Evolutionary conservation across 2,113 vertebrate genomes (phyloP).

Genomic region (Charina bottae): DNA sequence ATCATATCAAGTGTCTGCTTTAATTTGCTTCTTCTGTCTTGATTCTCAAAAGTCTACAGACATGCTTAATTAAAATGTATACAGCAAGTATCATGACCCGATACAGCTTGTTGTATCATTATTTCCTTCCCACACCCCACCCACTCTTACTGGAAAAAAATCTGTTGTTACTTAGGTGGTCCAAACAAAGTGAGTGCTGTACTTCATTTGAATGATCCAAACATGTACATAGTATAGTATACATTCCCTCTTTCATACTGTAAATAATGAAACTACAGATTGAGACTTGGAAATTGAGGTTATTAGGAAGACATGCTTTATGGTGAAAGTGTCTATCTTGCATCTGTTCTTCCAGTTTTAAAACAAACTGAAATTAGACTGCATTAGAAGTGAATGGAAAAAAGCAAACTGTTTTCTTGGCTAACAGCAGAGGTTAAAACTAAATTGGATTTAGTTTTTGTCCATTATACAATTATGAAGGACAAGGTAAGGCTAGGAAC

Average conservation of each 20-base stretch:
- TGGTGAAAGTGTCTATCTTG: neutral
- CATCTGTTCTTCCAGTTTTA: neutral
- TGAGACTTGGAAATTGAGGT: neutral
- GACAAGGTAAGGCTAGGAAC: neutral
- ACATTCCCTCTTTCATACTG: neutral
- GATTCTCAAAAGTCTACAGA: neutral
- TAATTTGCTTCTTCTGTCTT: neutral
- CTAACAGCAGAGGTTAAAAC: neutral
- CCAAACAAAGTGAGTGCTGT: neutral
- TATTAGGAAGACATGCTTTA: neutral
- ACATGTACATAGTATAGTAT: neutral
- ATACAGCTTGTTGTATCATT: neutral
- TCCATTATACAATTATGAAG: neutral
- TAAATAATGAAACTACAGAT: neutral
- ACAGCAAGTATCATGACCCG: neutral
- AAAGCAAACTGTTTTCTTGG: neutral
- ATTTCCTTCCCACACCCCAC: neutral
- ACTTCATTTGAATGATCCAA: neutral
- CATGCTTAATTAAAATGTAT: neutral
- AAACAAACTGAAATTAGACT: neutral
- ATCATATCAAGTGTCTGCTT: neutral
- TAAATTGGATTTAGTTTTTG: neutral
- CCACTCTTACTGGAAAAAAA: neutral
- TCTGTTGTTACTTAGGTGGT: neutral
- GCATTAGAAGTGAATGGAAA: neutral